These are phyloP conservation scores for Ceuthmochares aereus DNA, from an alignment of 2,113 vertebrate species.

Conservation along the genomic window DNA sequence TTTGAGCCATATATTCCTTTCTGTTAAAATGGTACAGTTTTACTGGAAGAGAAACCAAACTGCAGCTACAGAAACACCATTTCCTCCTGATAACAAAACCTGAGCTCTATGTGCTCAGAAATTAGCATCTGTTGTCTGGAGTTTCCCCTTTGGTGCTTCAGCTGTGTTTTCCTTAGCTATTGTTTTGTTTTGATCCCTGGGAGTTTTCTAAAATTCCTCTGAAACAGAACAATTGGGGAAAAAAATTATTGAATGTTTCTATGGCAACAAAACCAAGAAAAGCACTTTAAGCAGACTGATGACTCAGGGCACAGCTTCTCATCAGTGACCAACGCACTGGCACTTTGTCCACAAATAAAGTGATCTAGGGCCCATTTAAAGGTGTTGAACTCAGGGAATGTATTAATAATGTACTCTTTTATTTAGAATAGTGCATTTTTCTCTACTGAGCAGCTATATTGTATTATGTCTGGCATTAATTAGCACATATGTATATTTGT, in stretches of 20 bases:
- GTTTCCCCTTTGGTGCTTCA: not conserved
- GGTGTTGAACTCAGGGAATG: not conserved
- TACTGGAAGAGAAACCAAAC: slow-evolving; percentile 64
- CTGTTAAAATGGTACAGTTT: slow-evolving; percentile 46
- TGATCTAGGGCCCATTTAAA: not conserved
- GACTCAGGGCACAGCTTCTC: not conserved
- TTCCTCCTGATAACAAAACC: slow-evolving; percentile 31
- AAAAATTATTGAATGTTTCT: not conserved
- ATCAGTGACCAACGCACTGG: rapidly evolving
- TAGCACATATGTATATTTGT: not conserved
- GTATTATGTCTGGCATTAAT: not conserved
- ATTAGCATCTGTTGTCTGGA: slow-evolving; percentile 10
- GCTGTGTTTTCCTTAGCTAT: not conserved
- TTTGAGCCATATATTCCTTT: slow-evolving; percentile 54
- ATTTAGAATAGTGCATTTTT: not conserved
- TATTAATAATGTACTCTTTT: not conserved
- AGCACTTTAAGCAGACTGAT: not conserved
- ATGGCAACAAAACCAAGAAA: not conserved
- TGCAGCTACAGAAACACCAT: not conserved
- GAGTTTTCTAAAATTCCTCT: slow-evolving; percentile 30
- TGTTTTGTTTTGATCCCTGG: slow-evolving; percentile 2
- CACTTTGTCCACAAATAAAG: not conserved
- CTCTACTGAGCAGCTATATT: not conserved
- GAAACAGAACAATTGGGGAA: not conserved
- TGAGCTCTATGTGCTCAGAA: not conserved